Conservation (phyloP, 2,888 invertebrate species). For the Anagyrus pseudococci region DNA sequence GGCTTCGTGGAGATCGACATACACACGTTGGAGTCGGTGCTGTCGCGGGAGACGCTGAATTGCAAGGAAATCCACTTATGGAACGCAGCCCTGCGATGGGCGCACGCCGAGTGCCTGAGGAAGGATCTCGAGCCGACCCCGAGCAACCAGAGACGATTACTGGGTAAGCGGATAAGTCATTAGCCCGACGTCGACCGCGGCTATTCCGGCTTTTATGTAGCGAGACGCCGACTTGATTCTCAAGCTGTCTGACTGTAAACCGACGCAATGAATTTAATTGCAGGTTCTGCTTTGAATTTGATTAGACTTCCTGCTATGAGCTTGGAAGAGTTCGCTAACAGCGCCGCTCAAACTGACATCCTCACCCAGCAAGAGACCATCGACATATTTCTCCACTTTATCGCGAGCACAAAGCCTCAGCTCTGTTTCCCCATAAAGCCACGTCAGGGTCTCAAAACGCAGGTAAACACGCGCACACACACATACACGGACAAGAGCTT, state of each 20-base stretch:
- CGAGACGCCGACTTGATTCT: no score
- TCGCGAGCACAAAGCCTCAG: slow-evolving; percentile 85
- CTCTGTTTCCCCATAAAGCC: slow-evolving; percentile 84
- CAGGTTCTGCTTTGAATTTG: slow-evolving; percentile 73
- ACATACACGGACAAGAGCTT: neutral
- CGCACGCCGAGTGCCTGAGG: slow-evolving; percentile 86
- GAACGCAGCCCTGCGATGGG: slow-evolving; percentile 93
- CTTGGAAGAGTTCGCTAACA: slow-evolving; percentile 92
- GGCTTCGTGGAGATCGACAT: slow-evolving; percentile 96
- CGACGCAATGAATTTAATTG: slow-evolving; percentile 39
- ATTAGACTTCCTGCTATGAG: slow-evolving; percentile 95
- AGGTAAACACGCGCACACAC: slow-evolving; percentile 64
- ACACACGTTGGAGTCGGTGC: slow-evolving; percentile 88
- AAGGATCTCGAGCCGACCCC: slow-evolving; percentile 83
- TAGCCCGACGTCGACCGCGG: neutral
- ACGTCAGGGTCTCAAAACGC: slow-evolving; percentile 87
- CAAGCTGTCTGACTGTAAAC: slow-evolving; percentile 19
- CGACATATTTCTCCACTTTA: slow-evolving; percentile 93
- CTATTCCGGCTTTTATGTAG: no score
- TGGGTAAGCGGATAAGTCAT: slow-evolving; percentile 47
- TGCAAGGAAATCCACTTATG: slow-evolving; percentile 92
- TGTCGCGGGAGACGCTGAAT: slow-evolving; percentile 92
- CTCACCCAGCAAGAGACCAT: slow-evolving; percentile 92
- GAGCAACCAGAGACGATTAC: slow-evolving; percentile 67
- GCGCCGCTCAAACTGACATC: slow-evolving; percentile 91